Evolutionary conservation across 2,888 invertebrate species (phyloP).

Genomic region (Tanytarsus gracilentus): DNA sequence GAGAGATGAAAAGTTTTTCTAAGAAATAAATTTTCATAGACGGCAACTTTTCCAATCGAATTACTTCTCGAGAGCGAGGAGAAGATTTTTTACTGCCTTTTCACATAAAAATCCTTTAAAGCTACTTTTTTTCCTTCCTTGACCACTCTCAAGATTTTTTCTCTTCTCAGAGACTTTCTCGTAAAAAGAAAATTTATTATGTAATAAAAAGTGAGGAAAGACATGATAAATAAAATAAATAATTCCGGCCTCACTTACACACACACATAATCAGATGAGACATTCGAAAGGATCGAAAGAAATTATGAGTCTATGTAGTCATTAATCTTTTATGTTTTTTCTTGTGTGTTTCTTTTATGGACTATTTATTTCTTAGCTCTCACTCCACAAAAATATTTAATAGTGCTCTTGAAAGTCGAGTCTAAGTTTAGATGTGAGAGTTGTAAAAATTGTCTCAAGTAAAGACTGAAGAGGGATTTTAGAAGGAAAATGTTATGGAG

Average conservation of each 20-base stretch:
- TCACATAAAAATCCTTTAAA: background rate
- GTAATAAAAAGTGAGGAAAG: constrained; percentile 2
- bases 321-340: constrained; percentile 24
- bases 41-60: background rate
- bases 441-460: too few relatives aligned
- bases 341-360: background rate
- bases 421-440: too few relatives aligned
- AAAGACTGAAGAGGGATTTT: too few relatives aligned
- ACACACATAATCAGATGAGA: background rate
- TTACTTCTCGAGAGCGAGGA: background rate
- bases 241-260: background rate
- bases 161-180: background rate
- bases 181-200: constrained; percentile 1
- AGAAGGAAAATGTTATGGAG: too few relatives aligned
- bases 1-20: too few relatives aligned
- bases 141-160: constrained; percentile 5
- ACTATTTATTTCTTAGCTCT: background rate
- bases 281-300: constrained; percentile 5
- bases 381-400: too few relatives aligned
- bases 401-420: too few relatives aligned
- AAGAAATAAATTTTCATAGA: background rate
- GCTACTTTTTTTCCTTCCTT: background rate
- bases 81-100: background rate
- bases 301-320: constrained; percentile 15
- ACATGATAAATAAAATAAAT: background rate